Conservation (phyloP, 2,797 vertebrate species). For the Poeciliopsis presidionis region DNA sequence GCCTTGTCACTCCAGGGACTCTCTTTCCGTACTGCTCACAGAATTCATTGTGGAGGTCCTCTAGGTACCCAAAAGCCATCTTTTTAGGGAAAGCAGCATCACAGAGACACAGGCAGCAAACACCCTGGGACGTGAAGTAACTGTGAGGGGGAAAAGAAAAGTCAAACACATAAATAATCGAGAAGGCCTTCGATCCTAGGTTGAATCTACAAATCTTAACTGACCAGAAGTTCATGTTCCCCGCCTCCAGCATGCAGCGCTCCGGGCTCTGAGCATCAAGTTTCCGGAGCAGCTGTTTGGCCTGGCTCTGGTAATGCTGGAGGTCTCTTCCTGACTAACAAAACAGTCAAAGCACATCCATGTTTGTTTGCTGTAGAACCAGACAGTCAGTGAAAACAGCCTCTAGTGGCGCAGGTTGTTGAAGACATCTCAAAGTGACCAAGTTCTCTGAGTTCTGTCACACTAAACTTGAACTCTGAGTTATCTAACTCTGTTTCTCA, state of each 20-base stretch:
- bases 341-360: background rate
- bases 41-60: constrained; percentile 91
- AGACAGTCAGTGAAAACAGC: background rate
- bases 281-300: constrained; percentile 92
- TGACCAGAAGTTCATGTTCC: constrained; percentile 91
- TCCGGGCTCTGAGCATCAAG: constrained; percentile 90
- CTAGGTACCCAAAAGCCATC: constrained; percentile 89
- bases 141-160: constrained; percentile 59
- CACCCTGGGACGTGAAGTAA: constrained; percentile 90
- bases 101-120: constrained; percentile 91
- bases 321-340: constrained; percentile 89
- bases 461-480: background rate
- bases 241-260: constrained; percentile 90
- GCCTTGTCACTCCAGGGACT: constrained; percentile 87
- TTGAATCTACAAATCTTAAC: constrained; percentile 36
- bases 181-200: background rate
- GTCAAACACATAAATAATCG: background rate
- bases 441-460: background rate
- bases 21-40: constrained; percentile 89
- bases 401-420: background rate
- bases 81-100: constrained; percentile 91
- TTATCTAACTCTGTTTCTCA: background rate
- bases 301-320: constrained; percentile 92
- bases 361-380: background rate
- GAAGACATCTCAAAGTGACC: background rate